phyloP scores from a whole-genome alignment of 2,113 vertebrate genomes.

The Anhinga rufa region DNA sequence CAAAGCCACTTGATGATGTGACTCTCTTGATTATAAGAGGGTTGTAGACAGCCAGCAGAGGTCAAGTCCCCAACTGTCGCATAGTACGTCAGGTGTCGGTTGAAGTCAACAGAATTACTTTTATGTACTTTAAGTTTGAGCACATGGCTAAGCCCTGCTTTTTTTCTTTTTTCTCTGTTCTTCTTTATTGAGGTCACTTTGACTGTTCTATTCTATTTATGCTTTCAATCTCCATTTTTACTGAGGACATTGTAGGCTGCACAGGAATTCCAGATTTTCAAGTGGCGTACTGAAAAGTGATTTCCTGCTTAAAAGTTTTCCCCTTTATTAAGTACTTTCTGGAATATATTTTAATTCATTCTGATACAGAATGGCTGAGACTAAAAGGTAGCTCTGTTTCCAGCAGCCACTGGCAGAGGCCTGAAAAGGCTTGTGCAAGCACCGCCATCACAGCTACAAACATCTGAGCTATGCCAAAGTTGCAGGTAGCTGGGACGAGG shows the following conservation, averaged over 20 bases:
- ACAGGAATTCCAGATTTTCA: not conserved
- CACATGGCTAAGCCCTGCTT: not conserved
- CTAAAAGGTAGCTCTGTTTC: not conserved
- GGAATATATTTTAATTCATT: not conserved
- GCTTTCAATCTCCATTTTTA: not conserved
- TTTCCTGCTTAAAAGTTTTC: not conserved
- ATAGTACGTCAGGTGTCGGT: not conserved
- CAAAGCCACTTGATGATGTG: not conserved
- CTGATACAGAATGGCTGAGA: not conserved
- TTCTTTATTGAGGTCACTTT: not conserved
- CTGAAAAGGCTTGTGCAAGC: not conserved
- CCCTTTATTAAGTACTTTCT: not conserved
- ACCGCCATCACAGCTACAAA: not conserved
- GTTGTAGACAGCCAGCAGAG: not conserved
- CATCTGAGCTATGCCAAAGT: not conserved
- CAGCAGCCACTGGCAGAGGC: not conserved
- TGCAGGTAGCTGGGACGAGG: not conserved
- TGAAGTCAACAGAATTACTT: not conserved
- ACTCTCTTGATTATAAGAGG: not conserved
- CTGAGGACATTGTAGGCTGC: not conserved
- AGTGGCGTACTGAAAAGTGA: not conserved
- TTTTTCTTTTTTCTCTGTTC: not conserved
- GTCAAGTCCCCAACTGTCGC: not conserved
- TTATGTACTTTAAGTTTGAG: not conserved
- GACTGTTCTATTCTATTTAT: not conserved